These are phyloP conservation scores for Drosophila burlai DNA, from an alignment of 1,140 invertebrate species.

Conservation along the genomic window DNA sequence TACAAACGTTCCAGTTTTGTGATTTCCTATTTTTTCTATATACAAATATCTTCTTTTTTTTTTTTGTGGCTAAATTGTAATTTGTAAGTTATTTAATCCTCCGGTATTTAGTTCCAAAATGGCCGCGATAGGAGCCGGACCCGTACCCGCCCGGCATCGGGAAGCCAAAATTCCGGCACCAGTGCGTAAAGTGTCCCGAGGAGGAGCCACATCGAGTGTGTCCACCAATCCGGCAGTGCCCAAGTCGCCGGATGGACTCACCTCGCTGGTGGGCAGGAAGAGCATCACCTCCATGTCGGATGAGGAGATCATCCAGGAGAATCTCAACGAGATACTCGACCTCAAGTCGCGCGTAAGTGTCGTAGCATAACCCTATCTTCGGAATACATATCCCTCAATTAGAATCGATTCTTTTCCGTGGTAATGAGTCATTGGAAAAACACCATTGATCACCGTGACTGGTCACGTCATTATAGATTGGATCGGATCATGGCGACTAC, in stretches of 20 bases:
- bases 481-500: slow-evolving; percentile 4
- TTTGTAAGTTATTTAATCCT: background rate
- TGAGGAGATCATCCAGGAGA: slow-evolving; percentile 74
- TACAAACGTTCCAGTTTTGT: slow-evolving; percentile 6
- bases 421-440: slow-evolving; percentile 23
- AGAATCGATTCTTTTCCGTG: background rate
- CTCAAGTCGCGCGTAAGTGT: slow-evolving; percentile 70
- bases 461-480: slow-evolving; percentile 20
- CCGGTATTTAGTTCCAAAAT: slow-evolving; percentile 1
- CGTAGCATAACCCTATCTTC: background rate
- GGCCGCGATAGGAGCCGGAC: background rate
- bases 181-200: background rate
- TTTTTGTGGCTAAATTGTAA: background rate
- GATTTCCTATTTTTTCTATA: background rate
- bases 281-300: slow-evolving; percentile 71
- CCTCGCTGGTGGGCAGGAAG: slow-evolving; percentile 44
- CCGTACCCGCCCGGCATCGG: background rate
- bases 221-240: slow-evolving; percentile 21
- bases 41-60: too few species aligned
- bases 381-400: background rate
- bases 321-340: slow-evolving; percentile 71
- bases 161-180: slow-evolving; percentile 10
- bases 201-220: background rate
- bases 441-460: slow-evolving; percentile 26
- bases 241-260: slow-evolving; percentile 44